These are phyloP conservation scores for Ophion costatus DNA, from an alignment of 2,888 invertebrate species.

Conservation along the genomic window DNA sequence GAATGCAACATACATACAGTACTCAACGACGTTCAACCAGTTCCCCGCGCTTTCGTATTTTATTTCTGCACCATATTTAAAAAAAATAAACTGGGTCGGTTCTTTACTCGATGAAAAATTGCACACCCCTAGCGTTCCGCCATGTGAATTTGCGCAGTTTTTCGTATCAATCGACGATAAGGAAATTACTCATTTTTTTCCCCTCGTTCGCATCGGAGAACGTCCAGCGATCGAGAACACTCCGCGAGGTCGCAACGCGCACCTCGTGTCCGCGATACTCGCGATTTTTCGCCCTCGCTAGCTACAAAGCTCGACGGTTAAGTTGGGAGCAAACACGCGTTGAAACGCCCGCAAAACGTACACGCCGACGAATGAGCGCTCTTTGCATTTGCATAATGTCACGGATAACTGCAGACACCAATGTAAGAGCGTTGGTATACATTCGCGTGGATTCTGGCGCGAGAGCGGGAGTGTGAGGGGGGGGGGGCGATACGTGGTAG, in stretches of 20 bases:
- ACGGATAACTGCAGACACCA: slow-evolving; percentile 45
- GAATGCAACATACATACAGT: slow-evolving; percentile 16
- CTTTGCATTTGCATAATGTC: slow-evolving; percentile 58
- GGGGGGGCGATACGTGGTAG: slow-evolving; percentile 61
- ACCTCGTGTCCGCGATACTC: slow-evolving; percentile 66
- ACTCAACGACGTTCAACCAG: slow-evolving; percentile 5
- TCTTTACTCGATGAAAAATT: neutral
- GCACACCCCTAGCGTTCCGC: neutral
- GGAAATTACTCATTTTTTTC: slow-evolving; percentile 43
- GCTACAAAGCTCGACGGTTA: slow-evolving; percentile 39
- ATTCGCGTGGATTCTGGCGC: neutral
- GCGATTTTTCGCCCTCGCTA: slow-evolving; percentile 69
- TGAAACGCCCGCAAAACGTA: neutral
- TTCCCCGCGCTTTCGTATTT: neutral
- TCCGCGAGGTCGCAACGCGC: slow-evolving; percentile 36
- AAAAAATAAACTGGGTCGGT: neutral
- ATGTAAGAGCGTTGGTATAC: slow-evolving; percentile 18
- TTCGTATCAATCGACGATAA: slow-evolving; percentile 66
- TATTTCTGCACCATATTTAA: neutral
- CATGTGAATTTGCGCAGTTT: slow-evolving; percentile 51
- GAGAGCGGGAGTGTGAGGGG: slow-evolving; percentile 27
- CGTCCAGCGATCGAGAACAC: slow-evolving; percentile 63
- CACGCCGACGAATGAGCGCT: slow-evolving; percentile 31
- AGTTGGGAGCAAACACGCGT: slow-evolving; percentile 2
- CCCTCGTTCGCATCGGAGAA: slow-evolving; percentile 17